Evolutionary conservation across 2,888 invertebrate genomes (phyloP), one percentile per base, ranked within the genome.

Genomic region (Apotomis betuletana): DNA sequence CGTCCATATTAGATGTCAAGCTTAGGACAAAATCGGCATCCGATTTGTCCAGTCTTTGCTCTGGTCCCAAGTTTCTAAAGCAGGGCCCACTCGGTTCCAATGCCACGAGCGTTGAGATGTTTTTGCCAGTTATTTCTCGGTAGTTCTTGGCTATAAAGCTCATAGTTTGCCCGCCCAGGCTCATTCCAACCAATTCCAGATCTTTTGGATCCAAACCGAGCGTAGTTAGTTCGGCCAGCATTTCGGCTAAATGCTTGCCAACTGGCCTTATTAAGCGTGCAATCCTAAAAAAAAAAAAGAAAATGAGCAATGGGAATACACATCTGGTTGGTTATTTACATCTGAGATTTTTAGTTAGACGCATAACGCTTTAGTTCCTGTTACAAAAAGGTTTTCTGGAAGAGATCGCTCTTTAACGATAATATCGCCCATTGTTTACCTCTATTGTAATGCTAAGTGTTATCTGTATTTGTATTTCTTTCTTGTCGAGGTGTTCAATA

Each of bases 11-110:
- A 0, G 90, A 90, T 3, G 76, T 71, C 0, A 91, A 55, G 0
- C 87, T 79, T 5, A 88, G 87, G 0, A 91, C 90, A 51, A 89
- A 88, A 59, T 90, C 90, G 0, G 88, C 91, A 51, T 91, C 91
- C 0, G 80, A 76, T 63, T 80, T 78, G 52, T 91, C 90, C 0
- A 91, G 74, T 52, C 90, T 79, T 0, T 85, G 81, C 3, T 87
- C 83, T 5, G 91, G 89, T 0, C 80, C 81, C 0, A 86, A 78
- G 71, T 87, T 83, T 9, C 91, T 82, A 75, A 90, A 91, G 77
- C 91, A 91, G 1, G 90, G 90, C 0, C 91, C 91, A 3, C 89
- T 75, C 0, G 90, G 89, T 8, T 91, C 91, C 3, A 91, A 67
- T 0, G 80, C 90, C 0, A 87, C 89, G 9, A 83, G 52, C 71